Evolutionary conservation across 2,888 invertebrate genomes (phyloP).

Genomic region (Oscheius sp.): DNA sequence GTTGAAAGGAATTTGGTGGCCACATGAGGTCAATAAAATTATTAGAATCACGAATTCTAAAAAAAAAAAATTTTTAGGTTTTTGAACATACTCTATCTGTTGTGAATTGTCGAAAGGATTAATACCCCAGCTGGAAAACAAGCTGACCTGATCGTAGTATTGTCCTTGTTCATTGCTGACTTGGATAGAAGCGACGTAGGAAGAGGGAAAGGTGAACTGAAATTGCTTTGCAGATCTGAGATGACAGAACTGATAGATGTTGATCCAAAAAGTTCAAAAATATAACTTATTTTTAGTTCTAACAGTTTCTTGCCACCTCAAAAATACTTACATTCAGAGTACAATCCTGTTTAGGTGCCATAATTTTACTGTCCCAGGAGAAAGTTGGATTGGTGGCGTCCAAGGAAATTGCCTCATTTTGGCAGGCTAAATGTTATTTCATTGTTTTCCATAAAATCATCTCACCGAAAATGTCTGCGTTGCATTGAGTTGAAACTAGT

Average conservation of each 20-base stretch:
- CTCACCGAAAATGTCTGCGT: too few relatives aligned
- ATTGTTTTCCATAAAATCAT: not conserved
- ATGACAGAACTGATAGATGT: not conserved
- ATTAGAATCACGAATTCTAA: not conserved
- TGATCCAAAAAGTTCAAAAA: too few relatives aligned
- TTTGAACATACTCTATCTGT: not conserved
- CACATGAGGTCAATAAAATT: not conserved
- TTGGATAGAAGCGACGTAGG: not conserved
- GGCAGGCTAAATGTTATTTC: not conserved
- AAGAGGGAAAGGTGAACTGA: conserved; percentile 1
- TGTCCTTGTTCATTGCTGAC: not conserved
- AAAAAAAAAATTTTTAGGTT: too few relatives aligned
- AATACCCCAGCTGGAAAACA: not conserved
- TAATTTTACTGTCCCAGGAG: not conserved
- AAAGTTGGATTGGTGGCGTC: not conserved
- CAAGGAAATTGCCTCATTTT: not conserved
- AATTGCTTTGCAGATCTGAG: not conserved
- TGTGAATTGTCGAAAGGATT: not conserved
- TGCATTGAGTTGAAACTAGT: not conserved
- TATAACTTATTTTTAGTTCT: not conserved
- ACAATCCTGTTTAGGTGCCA: not conserved
- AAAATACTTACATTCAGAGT: conserved; percentile 1
- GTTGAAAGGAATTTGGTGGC: not conserved
- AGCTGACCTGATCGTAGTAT: not conserved
- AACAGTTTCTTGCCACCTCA: not conserved